phyloP scores from a whole-genome alignment of 1,140 invertebrate genomes.

The Scaptomyza pallida region DNA sequence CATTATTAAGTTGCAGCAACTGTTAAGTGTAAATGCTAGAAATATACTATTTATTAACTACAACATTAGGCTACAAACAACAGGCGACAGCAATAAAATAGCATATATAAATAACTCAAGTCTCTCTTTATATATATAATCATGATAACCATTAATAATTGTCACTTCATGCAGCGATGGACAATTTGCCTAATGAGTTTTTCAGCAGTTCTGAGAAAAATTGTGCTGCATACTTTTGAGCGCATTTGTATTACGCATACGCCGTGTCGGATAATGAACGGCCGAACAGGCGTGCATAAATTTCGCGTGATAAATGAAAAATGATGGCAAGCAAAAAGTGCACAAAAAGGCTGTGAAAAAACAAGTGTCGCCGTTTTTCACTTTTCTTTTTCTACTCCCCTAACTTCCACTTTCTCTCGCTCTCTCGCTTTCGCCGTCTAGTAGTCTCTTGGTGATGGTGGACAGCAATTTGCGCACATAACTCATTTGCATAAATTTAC shows the following conservation, averaged over 20 bases:
- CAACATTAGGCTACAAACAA: constrained; percentile 35
- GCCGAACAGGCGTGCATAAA: constrained; percentile 62
- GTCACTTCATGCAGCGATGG: constrained; percentile 47
- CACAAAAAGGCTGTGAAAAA: constrained; percentile 39
- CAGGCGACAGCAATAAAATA: constrained; percentile 42
- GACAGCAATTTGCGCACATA: constrained; percentile 79
- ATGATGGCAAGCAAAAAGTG: constrained; percentile 43
- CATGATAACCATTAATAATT: constrained; percentile 42
- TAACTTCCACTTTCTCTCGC: not conserved
- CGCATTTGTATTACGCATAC: constrained; percentile 69
- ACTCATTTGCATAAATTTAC: constrained; percentile 83
- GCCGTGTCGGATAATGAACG: constrained; percentile 42
- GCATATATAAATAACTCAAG: constrained; percentile 43
- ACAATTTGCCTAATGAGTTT: constrained; percentile 76
- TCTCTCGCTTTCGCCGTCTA: not conserved
- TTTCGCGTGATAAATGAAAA: constrained; percentile 75
- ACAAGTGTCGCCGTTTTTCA: constrained; percentile 70
- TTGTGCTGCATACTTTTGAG: constrained; percentile 55
- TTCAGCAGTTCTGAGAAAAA: constrained; percentile 26
- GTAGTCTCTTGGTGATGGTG: constrained; percentile 45
- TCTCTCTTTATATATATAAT: constrained; percentile 47
- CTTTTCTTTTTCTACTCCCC: constrained; percentile 21
- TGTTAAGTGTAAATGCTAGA: constrained; percentile 31
- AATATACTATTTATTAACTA: constrained; percentile 29
- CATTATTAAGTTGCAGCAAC: constrained; percentile 30